These are phyloP conservation scores for Microcaecilia unicolor DNA, from an alignment of 2,797 vertebrate species.

Conservation along the genomic window DNA sequence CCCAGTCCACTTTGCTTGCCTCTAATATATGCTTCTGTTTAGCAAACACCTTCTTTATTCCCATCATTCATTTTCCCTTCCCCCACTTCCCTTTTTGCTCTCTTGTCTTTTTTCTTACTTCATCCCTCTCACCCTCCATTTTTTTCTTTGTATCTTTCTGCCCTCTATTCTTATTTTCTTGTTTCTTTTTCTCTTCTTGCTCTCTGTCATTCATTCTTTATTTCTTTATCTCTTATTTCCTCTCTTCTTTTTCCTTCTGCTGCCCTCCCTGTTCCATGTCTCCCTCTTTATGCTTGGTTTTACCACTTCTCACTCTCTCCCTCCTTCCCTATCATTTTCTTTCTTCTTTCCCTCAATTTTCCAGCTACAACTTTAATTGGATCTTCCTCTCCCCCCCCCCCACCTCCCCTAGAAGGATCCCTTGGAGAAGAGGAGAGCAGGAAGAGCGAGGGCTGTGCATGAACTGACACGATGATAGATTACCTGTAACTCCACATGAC, in stretches of 20 bases:
- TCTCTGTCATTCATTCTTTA: not conserved
- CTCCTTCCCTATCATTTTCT: not conserved
- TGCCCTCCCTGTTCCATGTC: not conserved
- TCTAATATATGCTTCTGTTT: too few relatives aligned
- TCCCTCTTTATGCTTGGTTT: too few relatives aligned
- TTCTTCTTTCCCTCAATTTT: slow-evolving; percentile 16
- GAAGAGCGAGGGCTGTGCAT: slow-evolving; percentile 68
- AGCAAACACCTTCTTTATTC: too few relatives aligned
- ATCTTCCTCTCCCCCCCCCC: too few relatives aligned
- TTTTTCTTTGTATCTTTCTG: too few relatives aligned
- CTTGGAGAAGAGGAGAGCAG: slow-evolving; percentile 68
- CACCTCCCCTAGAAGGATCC: too few relatives aligned
- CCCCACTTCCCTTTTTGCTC: not conserved
- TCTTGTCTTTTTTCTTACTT: too few relatives aligned
- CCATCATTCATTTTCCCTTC: too few relatives aligned
- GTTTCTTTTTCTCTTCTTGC: too few relatives aligned
- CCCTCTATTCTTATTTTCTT: too few relatives aligned
- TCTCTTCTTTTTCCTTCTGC: not conserved
- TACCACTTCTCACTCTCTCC: not conserved
- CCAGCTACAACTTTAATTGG: slow-evolving; percentile 78
- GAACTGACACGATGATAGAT: slow-evolving; percentile 87
- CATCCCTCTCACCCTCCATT: not conserved
- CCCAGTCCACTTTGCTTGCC: too few relatives aligned
- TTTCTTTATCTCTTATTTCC: not conserved
- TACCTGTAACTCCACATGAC: slow-evolving; percentile 88